Conservation (phyloP, 2,888 invertebrate genomes). For the Tiphia femorata region DNA sequence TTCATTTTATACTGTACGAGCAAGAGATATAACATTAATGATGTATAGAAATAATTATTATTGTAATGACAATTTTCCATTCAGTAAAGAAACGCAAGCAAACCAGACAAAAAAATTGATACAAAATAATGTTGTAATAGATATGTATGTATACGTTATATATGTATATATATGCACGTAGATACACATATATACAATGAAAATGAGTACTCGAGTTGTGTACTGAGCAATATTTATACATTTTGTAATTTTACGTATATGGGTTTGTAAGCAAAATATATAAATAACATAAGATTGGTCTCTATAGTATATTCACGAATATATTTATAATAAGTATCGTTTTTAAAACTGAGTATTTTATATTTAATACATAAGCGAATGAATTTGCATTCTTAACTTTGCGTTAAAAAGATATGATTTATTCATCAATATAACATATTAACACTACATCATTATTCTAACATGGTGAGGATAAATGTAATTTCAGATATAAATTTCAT, state of each 20-base stretch:
- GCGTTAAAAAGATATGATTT: too few species aligned
- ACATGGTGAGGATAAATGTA: too few species aligned
- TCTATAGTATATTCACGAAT: constrained; percentile 31
- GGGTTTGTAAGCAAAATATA: constrained; percentile 52
- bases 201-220: constrained; percentile 51
- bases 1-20: too few species aligned
- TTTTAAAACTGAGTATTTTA: background rate
- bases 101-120: too few species aligned
- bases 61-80: background rate
- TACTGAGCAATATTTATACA: constrained; percentile 61
- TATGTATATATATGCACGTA: constrained; percentile 18
- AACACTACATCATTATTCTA: background rate
- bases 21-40: background rate
- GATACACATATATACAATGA: constrained; percentile 55
- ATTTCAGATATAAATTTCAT: constrained; percentile 8
- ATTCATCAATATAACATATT: background rate
- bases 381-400: too few species aligned
- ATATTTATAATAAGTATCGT: constrained; percentile 10
- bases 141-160: constrained; percentile 4
- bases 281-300: constrained; percentile 52
- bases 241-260: constrained; percentile 57
- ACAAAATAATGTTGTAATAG: background rate
- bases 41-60: background rate
- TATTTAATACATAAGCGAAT: background rate
- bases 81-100: background rate